These are phyloP conservation scores for Lasioglossum baleicum DNA, from an alignment of 1,140 invertebrate species.

Conservation along the genomic window DNA sequence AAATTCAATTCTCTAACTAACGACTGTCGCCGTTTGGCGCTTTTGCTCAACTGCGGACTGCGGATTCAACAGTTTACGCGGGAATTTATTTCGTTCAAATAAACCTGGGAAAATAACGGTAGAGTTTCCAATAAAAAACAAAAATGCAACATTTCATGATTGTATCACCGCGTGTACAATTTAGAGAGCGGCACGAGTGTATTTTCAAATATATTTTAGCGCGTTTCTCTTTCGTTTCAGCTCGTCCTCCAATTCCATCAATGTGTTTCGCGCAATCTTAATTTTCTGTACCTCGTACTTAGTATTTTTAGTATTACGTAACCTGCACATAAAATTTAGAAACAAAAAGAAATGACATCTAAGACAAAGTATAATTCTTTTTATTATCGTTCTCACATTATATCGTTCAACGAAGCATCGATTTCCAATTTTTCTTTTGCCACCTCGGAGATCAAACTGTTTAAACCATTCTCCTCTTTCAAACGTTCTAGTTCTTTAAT, in stretches of 20 bases:
- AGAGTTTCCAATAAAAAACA: background rate
- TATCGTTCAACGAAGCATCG: background rate
- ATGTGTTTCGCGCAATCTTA: background rate
- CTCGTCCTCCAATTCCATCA: constrained; percentile 24
- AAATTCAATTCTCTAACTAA: constrained; percentile 40
- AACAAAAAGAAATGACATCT: background rate
- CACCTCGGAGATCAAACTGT: background rate
- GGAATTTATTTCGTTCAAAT: background rate
- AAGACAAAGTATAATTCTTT: background rate
- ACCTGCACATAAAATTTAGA: constrained; percentile 4
- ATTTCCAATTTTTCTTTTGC: constrained; percentile 6
- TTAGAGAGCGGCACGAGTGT: background rate
- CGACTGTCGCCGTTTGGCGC: constrained; percentile 13
- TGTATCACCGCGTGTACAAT: background rate
- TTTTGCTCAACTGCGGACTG: no score
- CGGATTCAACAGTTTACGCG: background rate
- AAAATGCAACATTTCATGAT: background rate
- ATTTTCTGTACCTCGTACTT: background rate
- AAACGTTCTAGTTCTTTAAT: constrained; percentile 4
- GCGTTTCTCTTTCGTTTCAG: constrained; percentile 7
- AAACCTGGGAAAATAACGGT: background rate
- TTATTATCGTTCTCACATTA: constrained; percentile 20
- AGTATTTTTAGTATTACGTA: background rate
- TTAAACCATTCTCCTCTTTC: background rate
- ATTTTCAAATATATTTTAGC: background rate